phyloP scores from a whole-genome alignment of 2,113 vertebrate species.

The Pseudolaguvia tuberculata region DNA sequence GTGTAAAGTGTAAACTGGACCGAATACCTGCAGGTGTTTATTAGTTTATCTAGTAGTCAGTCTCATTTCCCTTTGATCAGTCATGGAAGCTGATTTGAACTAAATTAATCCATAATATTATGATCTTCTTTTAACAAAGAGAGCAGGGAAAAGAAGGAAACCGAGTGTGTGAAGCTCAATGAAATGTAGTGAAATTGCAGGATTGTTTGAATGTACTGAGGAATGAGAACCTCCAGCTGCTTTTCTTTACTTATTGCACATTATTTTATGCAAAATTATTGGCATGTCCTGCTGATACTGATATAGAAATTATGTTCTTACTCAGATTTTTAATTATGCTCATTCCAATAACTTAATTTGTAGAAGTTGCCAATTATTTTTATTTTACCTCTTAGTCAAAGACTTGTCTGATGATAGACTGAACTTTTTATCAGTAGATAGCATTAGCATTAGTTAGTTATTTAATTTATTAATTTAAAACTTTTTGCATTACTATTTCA shows the following conservation, averaged over 20 bases:
- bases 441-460: constrained; percentile 61
- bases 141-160: not conserved
- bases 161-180: not conserved
- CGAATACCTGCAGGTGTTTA: not conserved
- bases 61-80: not conserved
- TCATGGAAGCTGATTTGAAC: no score
- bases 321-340: not conserved
- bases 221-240: not conserved
- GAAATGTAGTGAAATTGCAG: not conserved
- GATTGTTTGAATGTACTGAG: not conserved
- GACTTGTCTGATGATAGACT: constrained; percentile 5
- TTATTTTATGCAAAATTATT: constrained; percentile 5
- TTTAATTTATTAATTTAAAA: constrained; percentile 44
- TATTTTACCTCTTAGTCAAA: constrained; percentile 51
- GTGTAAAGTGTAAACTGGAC: not conserved
- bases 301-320: no score
- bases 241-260: constrained; percentile 43
- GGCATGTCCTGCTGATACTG: not conserved
- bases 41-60: not conserved
- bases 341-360: not conserved
- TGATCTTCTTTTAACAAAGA: not conserved
- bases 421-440: constrained; percentile 52
- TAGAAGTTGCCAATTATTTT: constrained; percentile 46
- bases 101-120: not conserved
- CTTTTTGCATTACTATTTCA: constrained; percentile 19